phyloP scores from a whole-genome alignment of 2,888 invertebrate genomes.

The Drosophila peninsularis region DNA sequence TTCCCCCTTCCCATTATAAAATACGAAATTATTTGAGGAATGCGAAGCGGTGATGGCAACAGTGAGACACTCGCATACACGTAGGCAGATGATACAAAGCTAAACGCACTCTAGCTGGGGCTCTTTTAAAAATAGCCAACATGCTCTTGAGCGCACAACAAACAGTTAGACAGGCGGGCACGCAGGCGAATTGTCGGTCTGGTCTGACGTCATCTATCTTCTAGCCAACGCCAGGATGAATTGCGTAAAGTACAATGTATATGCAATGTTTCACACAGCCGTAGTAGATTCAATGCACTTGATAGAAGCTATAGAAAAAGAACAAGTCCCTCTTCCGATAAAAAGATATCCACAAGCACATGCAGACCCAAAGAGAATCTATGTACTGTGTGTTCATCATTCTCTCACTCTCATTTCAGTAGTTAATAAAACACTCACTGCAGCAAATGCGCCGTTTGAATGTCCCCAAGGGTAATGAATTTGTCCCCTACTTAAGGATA shows the following conservation, averaged over 20 bases:
- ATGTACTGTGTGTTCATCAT: conserved; percentile 18
- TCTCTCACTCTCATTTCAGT: conserved; percentile 23
- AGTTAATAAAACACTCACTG: conserved; percentile 16
- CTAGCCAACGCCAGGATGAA: conserved; percentile 38
- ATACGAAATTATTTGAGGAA: conserved; percentile 64
- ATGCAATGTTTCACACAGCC: conserved; percentile 14
- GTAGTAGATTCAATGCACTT: conserved; percentile 44
- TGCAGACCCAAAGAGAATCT: conserved; percentile 23
- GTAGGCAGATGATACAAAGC: conserved; percentile 28
- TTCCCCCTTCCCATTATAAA: conserved; percentile 44
- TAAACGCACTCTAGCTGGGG: conserved; percentile 31
- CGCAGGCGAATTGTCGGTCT: conserved; percentile 12
- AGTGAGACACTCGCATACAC: conserved; percentile 32
- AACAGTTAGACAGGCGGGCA: neutral
- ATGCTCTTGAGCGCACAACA: conserved; percentile 19
- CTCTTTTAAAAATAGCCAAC: conserved; percentile 46
- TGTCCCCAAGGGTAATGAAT: conserved; percentile 26
- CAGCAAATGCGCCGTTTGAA: conserved; percentile 11
- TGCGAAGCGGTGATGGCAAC: conserved; percentile 56
- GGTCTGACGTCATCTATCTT: conserved; percentile 53
- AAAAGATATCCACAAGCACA: conserved; percentile 26
- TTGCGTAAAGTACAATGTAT: conserved; percentile 4
- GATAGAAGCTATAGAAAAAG: conserved; percentile 30
- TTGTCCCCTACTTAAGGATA: conserved; percentile 20
- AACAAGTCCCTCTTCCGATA: conserved; percentile 16